Conservation (phyloP, 2,113 vertebrate species). For the Melanerpes aurifrons region DNA sequence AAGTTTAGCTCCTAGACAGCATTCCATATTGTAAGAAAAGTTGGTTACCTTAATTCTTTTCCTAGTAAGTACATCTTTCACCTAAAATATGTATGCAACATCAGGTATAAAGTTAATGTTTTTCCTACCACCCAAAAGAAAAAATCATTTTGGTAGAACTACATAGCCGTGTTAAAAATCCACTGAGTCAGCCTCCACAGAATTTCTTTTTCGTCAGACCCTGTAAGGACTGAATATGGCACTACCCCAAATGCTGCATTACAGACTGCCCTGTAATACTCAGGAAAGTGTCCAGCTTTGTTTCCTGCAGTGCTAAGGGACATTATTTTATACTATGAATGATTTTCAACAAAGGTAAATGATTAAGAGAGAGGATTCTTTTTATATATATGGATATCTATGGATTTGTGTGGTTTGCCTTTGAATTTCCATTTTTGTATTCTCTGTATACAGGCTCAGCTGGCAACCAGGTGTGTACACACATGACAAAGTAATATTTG, state of each 20-base stretch:
- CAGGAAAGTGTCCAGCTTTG: not conserved
- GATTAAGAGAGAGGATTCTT: not conserved
- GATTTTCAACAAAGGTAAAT: conserved; percentile 11
- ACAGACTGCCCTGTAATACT: not conserved
- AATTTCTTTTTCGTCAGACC: conserved; percentile 22
- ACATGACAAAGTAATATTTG: not conserved
- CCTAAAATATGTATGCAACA: not conserved
- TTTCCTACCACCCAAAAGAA: not conserved
- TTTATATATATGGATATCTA: not conserved
- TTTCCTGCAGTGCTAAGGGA: conserved; percentile 6
- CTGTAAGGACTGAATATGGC: not conserved
- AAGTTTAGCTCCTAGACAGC: not conserved
- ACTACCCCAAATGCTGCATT: not conserved
- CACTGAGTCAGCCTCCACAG: not conserved
- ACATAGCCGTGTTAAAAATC: not conserved
- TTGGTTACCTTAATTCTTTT: not conserved
- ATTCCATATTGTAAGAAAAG: not conserved
- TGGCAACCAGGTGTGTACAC: accelerated
- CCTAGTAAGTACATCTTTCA: not conserved
- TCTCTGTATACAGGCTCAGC: not conserved
- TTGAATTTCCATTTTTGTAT: conserved; percentile 7
- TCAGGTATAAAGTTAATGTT: not conserved
- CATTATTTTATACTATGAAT: conserved; percentile 9
- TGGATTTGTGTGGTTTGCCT: not conserved
- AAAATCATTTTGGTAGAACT: not conserved